Evolutionary conservation across 2,888 invertebrate genomes (phyloP).

Genomic region (Xanthia togata): DNA sequence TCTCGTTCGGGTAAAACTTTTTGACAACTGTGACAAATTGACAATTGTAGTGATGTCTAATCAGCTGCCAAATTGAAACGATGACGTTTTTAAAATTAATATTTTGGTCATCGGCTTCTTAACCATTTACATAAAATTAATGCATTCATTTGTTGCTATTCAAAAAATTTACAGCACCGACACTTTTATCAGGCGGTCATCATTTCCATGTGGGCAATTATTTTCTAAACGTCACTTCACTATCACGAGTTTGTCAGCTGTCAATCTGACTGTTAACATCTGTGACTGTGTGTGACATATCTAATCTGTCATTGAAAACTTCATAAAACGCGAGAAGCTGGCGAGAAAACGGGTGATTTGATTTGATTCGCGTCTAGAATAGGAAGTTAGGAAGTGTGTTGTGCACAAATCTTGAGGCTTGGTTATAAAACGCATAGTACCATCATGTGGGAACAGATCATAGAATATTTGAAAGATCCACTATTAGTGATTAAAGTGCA

Average conservation of each 20-base stretch:
- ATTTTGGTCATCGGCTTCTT: neutral
- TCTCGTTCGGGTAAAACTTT: constrained; percentile 47
- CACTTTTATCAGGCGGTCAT: neutral
- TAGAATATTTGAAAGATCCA: constrained; percentile 94
- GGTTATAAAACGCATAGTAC: constrained; percentile 24
- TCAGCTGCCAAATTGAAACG: too few relatives aligned
- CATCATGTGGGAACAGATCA: constrained; percentile 85
- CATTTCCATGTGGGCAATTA: neutral
- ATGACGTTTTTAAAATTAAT: neutral
- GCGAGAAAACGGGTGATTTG: constrained; percentile 36
- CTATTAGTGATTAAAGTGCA: constrained; percentile 94
- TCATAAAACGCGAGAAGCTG: constrained; percentile 34
- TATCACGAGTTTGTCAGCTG: constrained; percentile 2
- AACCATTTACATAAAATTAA: neutral
- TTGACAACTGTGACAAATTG: constrained; percentile 59
- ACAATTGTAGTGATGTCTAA: constrained; percentile 9
- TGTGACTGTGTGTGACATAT: too few relatives aligned
- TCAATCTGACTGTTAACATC: neutral
- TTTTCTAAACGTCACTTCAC: constrained; percentile 28
- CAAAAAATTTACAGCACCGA: too few relatives aligned
- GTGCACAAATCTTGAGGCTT: constrained; percentile 15
- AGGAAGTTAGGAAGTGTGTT: constrained; percentile 47
- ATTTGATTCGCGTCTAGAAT: constrained; percentile 24
- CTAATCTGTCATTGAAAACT: constrained; percentile 26
- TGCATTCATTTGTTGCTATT: too few relatives aligned